These are phyloP conservation scores for Andrena hattorfiana DNA, from an alignment of 2,888 invertebrate genomes.

Conservation along the genomic window DNA sequence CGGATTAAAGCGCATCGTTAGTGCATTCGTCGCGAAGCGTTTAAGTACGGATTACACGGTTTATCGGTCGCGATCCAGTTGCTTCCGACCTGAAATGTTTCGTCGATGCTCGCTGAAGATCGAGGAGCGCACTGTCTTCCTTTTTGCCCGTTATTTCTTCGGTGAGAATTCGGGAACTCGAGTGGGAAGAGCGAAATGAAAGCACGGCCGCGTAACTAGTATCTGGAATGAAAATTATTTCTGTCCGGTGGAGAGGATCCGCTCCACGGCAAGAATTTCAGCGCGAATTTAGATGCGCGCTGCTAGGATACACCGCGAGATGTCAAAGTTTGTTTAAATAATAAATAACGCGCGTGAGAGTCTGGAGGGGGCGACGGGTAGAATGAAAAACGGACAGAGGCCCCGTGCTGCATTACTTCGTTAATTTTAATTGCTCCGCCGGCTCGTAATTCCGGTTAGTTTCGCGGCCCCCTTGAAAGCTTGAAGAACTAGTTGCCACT, in stretches of 20 bases:
- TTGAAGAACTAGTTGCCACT: constrained; percentile 34
- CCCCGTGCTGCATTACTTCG: constrained; percentile 56
- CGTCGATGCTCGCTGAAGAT: background rate
- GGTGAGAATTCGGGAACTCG: background rate
- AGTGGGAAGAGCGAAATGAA: constrained; percentile 23
- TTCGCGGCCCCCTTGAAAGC: constrained; percentile 43
- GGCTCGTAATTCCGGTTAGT: constrained; percentile 52
- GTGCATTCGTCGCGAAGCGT: constrained; percentile 40
- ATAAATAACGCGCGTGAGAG: constrained; percentile 11
- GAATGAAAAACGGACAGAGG: constrained; percentile 48
- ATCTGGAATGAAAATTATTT: constrained; percentile 39
- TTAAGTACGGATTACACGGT: constrained; percentile 35
- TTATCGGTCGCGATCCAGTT: constrained; percentile 28
- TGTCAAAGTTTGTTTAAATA: constrained; percentile 56
- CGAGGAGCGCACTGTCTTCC: background rate
- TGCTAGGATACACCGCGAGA: background rate
- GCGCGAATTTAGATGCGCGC: constrained; percentile 15
- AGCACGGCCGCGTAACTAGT: background rate
- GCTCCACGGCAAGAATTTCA: background rate
- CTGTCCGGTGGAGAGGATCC: constrained; percentile 9
- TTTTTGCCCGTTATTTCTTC: background rate
- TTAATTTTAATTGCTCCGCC: constrained; percentile 70
- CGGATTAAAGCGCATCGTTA: constrained; percentile 74
- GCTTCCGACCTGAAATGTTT: background rate
- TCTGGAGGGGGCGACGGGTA: background rate